These are phyloP conservation scores for Kryptolebias marmoratus DNA, from an alignment of 2,113 vertebrate genomes.

Conservation along the genomic window DNA sequence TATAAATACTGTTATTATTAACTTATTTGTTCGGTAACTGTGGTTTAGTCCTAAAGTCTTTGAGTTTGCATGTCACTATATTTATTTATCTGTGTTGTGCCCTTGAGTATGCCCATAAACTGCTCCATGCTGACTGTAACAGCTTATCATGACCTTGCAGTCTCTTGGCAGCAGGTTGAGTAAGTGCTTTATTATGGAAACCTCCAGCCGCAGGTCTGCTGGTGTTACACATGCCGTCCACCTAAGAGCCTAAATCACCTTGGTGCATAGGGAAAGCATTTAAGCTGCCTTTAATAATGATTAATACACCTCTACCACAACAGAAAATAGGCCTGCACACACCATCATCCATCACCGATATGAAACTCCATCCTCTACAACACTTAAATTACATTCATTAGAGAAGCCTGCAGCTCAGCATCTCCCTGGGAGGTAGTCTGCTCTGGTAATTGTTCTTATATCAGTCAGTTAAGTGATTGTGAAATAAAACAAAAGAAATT, in stretches of 20 bases:
- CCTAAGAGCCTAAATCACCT: constrained; percentile 67
- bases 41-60: not conserved
- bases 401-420: constrained; percentile 25
- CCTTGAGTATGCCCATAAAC: constrained; percentile 49
- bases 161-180: constrained; percentile 60
- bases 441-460: constrained; percentile 45
- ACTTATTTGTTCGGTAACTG: not conserved
- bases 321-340: constrained; percentile 55
- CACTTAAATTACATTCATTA: constrained; percentile 69
- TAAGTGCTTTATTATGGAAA: constrained; percentile 69
- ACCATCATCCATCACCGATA: constrained; percentile 67
- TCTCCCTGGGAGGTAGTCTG: constrained; percentile 37
- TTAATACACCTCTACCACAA: constrained; percentile 64
- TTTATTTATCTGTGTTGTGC: constrained; percentile 35
- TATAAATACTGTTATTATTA: not conserved
- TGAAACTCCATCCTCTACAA: constrained; percentile 57
- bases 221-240: constrained; percentile 56
- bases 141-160: constrained; percentile 58
- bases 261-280: constrained; percentile 61
- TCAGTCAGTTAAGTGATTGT: constrained; percentile 54
- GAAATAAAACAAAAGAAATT: constrained; percentile 61
- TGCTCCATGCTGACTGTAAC: constrained; percentile 29
- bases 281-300: constrained; percentile 73
- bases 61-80: constrained; percentile 9
- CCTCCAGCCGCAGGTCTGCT: constrained; percentile 49